A percentile compares a stretch with the other conserved stretches of the same genome.
Conservation (phyloP, 2,888 invertebrate genomes). For the Timandra comae region DNA sequence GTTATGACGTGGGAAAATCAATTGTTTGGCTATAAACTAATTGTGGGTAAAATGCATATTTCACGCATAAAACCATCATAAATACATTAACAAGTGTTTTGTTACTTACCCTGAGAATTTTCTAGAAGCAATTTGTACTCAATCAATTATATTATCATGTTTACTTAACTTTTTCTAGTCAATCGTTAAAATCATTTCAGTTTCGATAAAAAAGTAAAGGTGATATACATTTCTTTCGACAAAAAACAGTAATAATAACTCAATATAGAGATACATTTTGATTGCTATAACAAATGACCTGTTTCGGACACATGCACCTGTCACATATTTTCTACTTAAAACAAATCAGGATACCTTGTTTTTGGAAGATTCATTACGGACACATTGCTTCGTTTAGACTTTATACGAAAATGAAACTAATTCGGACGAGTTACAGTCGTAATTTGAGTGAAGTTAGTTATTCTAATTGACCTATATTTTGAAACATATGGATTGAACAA, state of each 20-base stretch:
- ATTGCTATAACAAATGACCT: slow-evolving; percentile 41
- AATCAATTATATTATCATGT: too few relatives aligned
- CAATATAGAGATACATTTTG: slow-evolving; percentile 34
- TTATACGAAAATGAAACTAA: slow-evolving; percentile 23
- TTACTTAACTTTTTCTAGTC: too few relatives aligned
- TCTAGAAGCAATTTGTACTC: background rate
- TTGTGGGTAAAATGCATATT: slow-evolving; percentile 50
- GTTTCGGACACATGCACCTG: slow-evolving; percentile 45
- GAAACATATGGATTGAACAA: slow-evolving; percentile 56
- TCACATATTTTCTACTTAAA: slow-evolving; percentile 47
- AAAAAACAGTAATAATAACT: slow-evolving; percentile 47
- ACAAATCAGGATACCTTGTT: slow-evolving; percentile 52
- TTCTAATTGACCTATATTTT: slow-evolving; percentile 63
- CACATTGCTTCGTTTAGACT: slow-evolving; percentile 19
- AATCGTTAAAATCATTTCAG: too few relatives aligned
- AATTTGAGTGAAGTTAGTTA: slow-evolving; percentile 2
- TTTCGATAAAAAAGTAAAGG: too few relatives aligned
- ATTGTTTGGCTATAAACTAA: slow-evolving; percentile 41
- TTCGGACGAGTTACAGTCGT: background rate
- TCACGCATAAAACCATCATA: slow-evolving; percentile 37
- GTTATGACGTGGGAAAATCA: slow-evolving; percentile 61
- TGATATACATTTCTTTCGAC: slow-evolving; percentile 27
- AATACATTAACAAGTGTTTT: slow-evolving; percentile 7
- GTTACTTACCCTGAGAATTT: slow-evolving; percentile 5
- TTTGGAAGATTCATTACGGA: slow-evolving; percentile 53